phyloP scores from a whole-genome alignment of 1,140 invertebrate species.

The Zaprionus tsacasi region DNA sequence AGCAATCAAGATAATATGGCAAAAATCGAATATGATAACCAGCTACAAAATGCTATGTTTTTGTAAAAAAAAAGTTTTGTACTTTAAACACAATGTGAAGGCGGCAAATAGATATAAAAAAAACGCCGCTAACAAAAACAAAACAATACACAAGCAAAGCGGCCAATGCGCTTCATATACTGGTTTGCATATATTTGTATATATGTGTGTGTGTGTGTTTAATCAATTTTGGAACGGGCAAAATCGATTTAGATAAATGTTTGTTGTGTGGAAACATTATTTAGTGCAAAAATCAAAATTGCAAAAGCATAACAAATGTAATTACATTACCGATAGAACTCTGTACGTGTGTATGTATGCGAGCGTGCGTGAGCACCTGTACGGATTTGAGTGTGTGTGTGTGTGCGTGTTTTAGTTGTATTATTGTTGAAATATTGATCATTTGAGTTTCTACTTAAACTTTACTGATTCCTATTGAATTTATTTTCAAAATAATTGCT shows the following conservation, averaged over 20 bases:
- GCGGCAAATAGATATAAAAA: constrained; percentile 35
- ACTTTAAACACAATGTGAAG: not conserved
- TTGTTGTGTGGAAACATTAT: constrained; percentile 26
- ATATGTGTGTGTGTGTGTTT: constrained; percentile 46
- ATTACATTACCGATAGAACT: constrained; percentile 24
- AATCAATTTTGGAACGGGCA: constrained; percentile 61
- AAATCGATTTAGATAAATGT: constrained; percentile 65
- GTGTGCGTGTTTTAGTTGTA: not conserved
- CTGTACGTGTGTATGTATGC: not conserved
- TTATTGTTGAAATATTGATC: not conserved
- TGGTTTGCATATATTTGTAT: constrained; percentile 14
- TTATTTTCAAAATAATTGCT: not conserved
- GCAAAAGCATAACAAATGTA: constrained; percentile 38
- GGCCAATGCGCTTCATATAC: constrained; percentile 19
- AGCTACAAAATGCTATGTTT: not conserved
- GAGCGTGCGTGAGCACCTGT: constrained; percentile 1
- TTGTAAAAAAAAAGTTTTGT: not conserved
- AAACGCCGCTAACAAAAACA: constrained; percentile 77
- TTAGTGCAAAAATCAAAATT: constrained; percentile 50
- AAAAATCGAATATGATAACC: not conserved
- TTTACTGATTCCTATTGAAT: not conserved
- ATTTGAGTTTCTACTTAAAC: not conserved
- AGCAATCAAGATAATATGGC: not conserved
- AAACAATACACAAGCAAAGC: constrained; percentile 63
- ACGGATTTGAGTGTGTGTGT: not conserved